Conservation (phyloP, 2,797 vertebrate species). For the Coendou prehensilis region DNA sequence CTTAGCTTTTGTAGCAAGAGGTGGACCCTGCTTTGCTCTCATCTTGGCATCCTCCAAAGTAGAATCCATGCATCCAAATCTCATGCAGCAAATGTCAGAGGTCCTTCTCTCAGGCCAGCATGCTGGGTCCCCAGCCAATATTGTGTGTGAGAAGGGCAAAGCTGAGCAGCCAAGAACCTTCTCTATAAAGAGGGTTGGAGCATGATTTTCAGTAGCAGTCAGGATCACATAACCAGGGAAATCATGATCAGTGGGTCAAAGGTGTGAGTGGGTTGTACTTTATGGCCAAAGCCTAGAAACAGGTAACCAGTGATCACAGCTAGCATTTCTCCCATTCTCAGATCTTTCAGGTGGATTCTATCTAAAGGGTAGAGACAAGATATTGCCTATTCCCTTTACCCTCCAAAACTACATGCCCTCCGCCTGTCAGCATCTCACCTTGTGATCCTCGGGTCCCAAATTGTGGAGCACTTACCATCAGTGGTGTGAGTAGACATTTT, state of each 20-base stretch:
- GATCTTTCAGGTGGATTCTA: neutral
- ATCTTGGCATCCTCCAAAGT: neutral
- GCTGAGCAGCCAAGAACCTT: neutral
- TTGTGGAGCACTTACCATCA: fast-evolving
- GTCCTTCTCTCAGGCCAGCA: neutral
- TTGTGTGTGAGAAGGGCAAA: neutral
- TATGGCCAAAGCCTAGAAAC: neutral
- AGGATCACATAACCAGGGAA: neutral
- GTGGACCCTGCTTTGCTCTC: neutral
- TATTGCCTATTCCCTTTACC: neutral
- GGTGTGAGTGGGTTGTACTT: too few species aligned
- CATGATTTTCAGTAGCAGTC: neutral
- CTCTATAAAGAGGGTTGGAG: neutral
- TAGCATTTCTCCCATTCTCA: neutral
- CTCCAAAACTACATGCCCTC: neutral
- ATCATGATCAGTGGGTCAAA: neutral
- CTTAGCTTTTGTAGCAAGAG: neutral
- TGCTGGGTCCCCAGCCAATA: neutral
- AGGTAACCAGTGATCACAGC: fast-evolving
- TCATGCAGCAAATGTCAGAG: neutral
- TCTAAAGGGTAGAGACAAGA: neutral
- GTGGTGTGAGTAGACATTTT: neutral
- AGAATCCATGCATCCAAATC: neutral
- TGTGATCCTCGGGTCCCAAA: neutral
- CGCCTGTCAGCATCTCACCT: neutral